Evolutionary conservation across 2,113 vertebrate genomes (phyloP), one percentile per base, ranked within the genome.

Genomic region (Pardalotus punctatus): DNA sequence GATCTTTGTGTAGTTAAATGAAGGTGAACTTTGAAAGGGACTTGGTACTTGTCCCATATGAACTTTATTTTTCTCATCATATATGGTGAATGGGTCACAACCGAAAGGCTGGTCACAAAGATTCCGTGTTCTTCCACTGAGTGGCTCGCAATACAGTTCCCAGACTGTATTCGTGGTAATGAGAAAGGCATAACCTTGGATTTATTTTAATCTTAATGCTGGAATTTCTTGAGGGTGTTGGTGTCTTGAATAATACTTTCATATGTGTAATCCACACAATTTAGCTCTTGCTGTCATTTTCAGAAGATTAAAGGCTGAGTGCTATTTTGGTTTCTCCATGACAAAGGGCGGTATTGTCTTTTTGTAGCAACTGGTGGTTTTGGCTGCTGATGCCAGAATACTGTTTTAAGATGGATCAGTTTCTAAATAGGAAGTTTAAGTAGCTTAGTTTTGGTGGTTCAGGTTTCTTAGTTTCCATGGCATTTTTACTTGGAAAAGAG

Each of bases 351-450:
- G 42, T 58, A 28, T 81, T 94, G 90, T 69, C 62, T 91, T 80
- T 91, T 92, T 93, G 88, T 92, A 88, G 92, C 81, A 90, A 69
- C 67, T 85, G 66, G 79, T 90, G 85, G 40, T 93, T 97, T 91
- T 92, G 88, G 67, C 58, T 0, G 0, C 58, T 83, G 64, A 43
- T 95, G 85, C 85, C 79, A 88, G 77, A 86, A 85, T 47, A 62
- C 81, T 22, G 6, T 77, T 92, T 91, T 93, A 93, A 85, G 91
- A 80, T 96, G 89, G 92, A 93, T 96, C 88, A 9, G 53, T 88
- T 94, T 94, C 87, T 91, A 96, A 96, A 94, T 94, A 81, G 79
- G 79, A 96, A 93, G 93, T 86, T 77, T 83, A 92, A 92, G 88
- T 69, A 95, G 95, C 74, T 97, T 94, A 86, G 82, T 81, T 96